Evolutionary conservation across 1,140 invertebrate genomes (phyloP), one percentile per base, ranked within the genome.

Genomic region (Meloidogyne floridensis): DNA sequence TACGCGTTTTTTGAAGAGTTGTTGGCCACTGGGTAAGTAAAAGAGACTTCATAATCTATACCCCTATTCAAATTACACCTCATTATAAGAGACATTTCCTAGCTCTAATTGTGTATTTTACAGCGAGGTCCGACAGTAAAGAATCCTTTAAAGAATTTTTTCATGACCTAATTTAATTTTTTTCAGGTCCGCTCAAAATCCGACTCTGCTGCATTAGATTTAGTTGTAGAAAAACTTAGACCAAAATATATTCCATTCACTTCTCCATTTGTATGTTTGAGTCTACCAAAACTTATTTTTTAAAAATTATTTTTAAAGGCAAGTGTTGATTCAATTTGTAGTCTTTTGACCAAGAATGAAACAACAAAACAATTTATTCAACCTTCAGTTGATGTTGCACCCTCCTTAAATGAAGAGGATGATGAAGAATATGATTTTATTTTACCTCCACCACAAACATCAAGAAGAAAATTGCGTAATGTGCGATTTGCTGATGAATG

Each of bases 401-500:
- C 32, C 5, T 71, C 32, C 1, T 77, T 74, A 4, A 65, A n/a
- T n/a, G 59, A 65, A 8, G 59, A 65, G 13, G 56, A 59, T 3
- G 7, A 65, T n/a, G 72, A 79, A 3, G n/a, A 84, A 32, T 32
- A 32, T 42, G 47, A 81, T 51, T 83, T 71, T 32, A 47, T 51
- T 75, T 7, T 8, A 15, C 15, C 10, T 13, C 42, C 32, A n/a
- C 71, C 72, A 53, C 51, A 18, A 80, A 70, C 83, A 18, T 8
- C 47, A 15, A 42, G 32, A 32, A 54, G 72, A 1, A 20, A 32
- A 72, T 95, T 95, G 88, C 97, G 97, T 90, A 93, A 93, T 82
- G 96, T 98, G 1, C 94, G 96, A 0, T 98, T 98, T 90, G 96
- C 96, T 0, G 96, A 98, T 88, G 95, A 95, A 87, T 93, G 93